Evolutionary conservation across 2,113 vertebrate species (phyloP), one percentile per base, ranked within the genome.

Genomic region (Xyrauchen texanus): DNA sequence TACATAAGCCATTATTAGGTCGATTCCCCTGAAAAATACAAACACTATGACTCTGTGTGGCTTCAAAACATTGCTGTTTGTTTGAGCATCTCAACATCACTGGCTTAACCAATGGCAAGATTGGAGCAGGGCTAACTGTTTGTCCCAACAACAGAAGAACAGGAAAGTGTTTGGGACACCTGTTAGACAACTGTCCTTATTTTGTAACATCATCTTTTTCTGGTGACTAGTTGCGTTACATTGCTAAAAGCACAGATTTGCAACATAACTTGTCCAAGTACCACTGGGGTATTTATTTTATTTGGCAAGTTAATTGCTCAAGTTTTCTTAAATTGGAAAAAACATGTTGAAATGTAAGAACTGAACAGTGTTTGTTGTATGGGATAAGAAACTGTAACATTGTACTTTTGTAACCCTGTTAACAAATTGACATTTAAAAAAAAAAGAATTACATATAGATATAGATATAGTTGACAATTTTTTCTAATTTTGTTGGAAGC

Each of bases 401-500:
- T 34, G 21, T 34, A 34, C 15, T 71, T 58, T 10, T 9, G 42
- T 42, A 72, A 11, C 5, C 5, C 3, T 57, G 34, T 46, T 58
- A 60, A 10, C 34, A 71, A 71, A 73, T 60, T 60, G 44, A 68
- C 53, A 60, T n/a, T n/a, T n/a, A n/a, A n/a, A n/a, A n/a, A n/a
- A n/a, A n/a, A n/a, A n/a, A n/a, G n/a, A n/a, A n/a, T n/a, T n/a
- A n/a, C n/a, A n/a, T n/a, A n/a, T n/a, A n/a, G n/a, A n/a, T n/a
- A n/a, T n/a, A n/a, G n/a, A n/a, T n/a, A n/a, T n/a, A n/a, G n/a
- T n/a, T n/a, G n/a, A n/a, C n/a, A n/a, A n/a, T n/a, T n/a, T n/a
- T n/a, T n/a, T n/a, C n/a, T n/a, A 15, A 63, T 6, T 51, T 6
- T 46, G 53, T 58, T 6, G 4, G 44, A 4, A 15, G 8, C 53